These are phyloP conservation scores for Proales similis DNA, from an alignment of 1,140 invertebrate genomes.

Conservation along the genomic window DNA sequence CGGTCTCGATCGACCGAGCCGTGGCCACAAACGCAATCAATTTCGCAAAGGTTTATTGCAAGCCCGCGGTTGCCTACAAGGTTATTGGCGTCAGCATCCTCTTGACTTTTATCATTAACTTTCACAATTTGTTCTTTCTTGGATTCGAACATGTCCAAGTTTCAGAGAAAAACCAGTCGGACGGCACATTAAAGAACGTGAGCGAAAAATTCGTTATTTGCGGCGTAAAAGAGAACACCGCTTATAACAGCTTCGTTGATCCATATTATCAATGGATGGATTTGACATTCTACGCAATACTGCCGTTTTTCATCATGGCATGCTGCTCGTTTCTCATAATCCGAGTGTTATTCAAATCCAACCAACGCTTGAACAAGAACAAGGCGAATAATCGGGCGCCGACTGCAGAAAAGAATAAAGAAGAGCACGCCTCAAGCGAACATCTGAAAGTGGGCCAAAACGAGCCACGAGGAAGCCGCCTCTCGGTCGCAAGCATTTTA, in stretches of 20 bases:
- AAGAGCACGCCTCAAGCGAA: neutral
- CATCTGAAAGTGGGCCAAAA: neutral
- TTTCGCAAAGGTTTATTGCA: conserved; percentile 31
- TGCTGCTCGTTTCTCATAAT: conserved; percentile 20
- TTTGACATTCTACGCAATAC: conserved; percentile 21
- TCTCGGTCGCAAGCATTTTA: neutral
- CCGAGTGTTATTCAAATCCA: conserved; percentile 27
- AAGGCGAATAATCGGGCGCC: neutral
- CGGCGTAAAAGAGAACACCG: neutral
- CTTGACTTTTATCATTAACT: conserved; percentile 1
- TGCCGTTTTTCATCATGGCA: conserved; percentile 27
- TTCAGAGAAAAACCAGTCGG: neutral
- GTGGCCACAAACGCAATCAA: conserved; percentile 28
- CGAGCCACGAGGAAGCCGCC: neutral
- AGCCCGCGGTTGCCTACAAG: neutral
- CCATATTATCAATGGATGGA: conserved; percentile 29
- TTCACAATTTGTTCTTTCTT: conserved; percentile 28
- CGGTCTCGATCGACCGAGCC: conserved; percentile 26
- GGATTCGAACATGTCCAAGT: too few relatives aligned
- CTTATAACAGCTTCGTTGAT: conserved; percentile 27
- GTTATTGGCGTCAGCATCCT: neutral
- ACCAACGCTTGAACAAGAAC: conserved; percentile 1
- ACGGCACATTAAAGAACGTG: conserved; percentile 1
- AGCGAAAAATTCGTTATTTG: neutral
- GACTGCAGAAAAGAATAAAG: neutral